phyloP scores from a whole-genome alignment of 2,797 vertebrate genomes.

The Taeniopygia guttata region DNA sequence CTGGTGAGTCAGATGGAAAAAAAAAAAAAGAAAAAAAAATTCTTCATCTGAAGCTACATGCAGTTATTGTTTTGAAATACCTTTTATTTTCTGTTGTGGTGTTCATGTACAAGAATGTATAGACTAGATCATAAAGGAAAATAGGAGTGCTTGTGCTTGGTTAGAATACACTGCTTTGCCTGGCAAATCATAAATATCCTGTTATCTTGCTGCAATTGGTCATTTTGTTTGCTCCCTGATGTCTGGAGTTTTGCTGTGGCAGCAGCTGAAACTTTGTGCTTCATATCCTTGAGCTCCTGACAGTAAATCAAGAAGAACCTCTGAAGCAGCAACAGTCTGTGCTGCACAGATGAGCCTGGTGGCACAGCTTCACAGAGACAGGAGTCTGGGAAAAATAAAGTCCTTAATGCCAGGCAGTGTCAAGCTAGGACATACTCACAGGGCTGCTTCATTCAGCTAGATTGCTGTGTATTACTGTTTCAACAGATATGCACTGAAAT shows the following conservation, averaged over 20 bases:
- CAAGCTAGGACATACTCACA: background rate
- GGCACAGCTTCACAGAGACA: background rate
- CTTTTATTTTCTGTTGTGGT: background rate
- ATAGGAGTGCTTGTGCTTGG: background rate
- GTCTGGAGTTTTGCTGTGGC: background rate
- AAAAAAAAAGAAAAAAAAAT: background rate
- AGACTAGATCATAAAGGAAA: background rate
- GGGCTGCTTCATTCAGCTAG: background rate
- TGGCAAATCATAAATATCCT: background rate
- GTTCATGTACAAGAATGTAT: background rate
- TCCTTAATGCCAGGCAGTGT: background rate
- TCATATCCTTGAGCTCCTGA: background rate
- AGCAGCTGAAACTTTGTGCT: conserved; percentile 8
- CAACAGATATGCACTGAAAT: background rate
- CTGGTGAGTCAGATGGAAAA: background rate
- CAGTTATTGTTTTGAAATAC: background rate
- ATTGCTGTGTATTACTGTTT: background rate
- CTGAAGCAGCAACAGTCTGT: background rate
- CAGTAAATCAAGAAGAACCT: background rate
- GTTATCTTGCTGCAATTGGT: background rate
- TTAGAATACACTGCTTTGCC: background rate
- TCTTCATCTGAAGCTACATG: background rate
- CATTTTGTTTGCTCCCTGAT: background rate
- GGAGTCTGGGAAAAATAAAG: background rate
- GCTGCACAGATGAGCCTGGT: background rate